Evolutionary conservation across 2,888 invertebrate species (phyloP), one percentile per base, ranked within the genome.

Genomic region (Baccha elongata): DNA sequence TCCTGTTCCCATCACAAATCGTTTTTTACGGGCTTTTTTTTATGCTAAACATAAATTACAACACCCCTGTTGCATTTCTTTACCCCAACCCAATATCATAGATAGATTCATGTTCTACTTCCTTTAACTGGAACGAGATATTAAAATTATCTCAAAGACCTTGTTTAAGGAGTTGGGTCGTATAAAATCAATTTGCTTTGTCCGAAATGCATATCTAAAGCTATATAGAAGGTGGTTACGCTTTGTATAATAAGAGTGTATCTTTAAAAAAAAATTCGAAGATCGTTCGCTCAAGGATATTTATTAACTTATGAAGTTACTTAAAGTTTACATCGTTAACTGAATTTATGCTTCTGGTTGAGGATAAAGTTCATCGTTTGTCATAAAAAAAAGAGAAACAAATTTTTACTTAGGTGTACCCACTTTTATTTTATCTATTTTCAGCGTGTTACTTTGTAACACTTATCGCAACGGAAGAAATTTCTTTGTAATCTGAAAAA

Each of bases 151-250:
- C 37, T 55, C 44, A 44, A 62, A 68, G 44, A 60, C 37, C 48
- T 64, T 42, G 42, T 55, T 68, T 48, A 53, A 55, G 35, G 50
- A 15, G 23, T 53, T 13, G 46, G 50, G 64, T 65, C 69, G 46
- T 75, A 67, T 67, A 81, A 81, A 65, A 76, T 71, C 81, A 81
- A 71, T 81, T 75, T 81, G 50, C 44, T 10, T 23, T 62, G 71
- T 72, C 81, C 81, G 53, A 81, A 81, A 71, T 69, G 81, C 75
- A 71, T 55, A 55, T 13, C 35, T 55, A 17, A 4, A 37, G 5
- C 3, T 6, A 17, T 52, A 10, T 68, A 15, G 13, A 75, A 58
- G 67, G 15, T 23, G 46, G 32, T 60, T 67, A 69, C 23, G 17
- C 13, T 26, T 23, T 40, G 13, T 13, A 40, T 3, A 13, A 17